Conservation (phyloP, 2,113 vertebrate species). For the Sphyrna mokarran region DNA sequence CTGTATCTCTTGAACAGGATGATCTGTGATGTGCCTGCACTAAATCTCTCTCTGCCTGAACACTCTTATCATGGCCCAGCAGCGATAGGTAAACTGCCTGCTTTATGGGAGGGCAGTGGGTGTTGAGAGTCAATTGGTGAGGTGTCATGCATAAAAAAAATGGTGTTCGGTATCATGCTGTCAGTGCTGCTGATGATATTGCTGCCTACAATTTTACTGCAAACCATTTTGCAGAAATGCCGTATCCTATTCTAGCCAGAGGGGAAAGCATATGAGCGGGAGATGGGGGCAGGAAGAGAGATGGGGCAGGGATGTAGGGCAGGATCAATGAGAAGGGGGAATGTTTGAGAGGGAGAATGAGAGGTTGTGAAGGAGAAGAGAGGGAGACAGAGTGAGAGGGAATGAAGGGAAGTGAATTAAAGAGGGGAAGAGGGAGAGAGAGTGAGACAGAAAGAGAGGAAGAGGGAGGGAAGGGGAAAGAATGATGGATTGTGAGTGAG, state of each 20-base stretch:
- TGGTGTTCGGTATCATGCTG: not conserved
- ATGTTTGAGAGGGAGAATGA: too few species aligned
- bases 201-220: not conserved
- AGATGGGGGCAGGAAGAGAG: too few species aligned
- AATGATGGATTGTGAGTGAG: too few species aligned
- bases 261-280: too few species aligned
- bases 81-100: not conserved
- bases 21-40: not conserved
- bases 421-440: too few species aligned
- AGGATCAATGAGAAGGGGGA: too few species aligned
- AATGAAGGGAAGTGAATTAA: too few species aligned
- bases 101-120: not conserved
- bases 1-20: not conserved
- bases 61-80: not conserved
- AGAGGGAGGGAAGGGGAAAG: too few species aligned
- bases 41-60: not conserved
- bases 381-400: too few species aligned
- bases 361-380: too few species aligned
- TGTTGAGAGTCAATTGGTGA: not conserved
- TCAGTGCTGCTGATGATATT: not conserved
- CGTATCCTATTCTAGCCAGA: not conserved
- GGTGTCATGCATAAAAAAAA: not conserved
- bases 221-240: not conserved
- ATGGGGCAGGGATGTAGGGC: too few species aligned
- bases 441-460: too few species aligned